Evolutionary conservation across 2,888 invertebrate genomes (phyloP).

Genomic region (Sicus ferrugineus): DNA sequence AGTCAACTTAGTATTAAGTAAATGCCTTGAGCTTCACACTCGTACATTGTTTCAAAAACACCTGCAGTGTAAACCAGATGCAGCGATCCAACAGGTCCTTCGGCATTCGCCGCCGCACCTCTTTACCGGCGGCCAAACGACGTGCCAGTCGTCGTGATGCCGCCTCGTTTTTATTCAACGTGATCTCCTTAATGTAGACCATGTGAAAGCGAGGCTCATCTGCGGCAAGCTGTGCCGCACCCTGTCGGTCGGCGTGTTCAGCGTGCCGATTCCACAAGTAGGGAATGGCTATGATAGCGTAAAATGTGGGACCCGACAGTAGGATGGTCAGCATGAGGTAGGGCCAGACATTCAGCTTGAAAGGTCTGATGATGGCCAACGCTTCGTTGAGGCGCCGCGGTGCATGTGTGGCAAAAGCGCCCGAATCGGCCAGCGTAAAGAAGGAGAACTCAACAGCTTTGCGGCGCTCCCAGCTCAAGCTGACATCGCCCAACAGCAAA

Average conservation of each 20-base stretch:
- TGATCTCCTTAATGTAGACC: slow-evolving; percentile 60
- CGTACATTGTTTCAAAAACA: slow-evolving; percentile 77
- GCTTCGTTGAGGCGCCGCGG: slow-evolving; percentile 78
- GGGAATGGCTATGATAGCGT: slow-evolving; percentile 73
- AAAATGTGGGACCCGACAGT: slow-evolving; percentile 75
- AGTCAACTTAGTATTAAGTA: not conserved
- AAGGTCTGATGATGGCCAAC: slow-evolving; percentile 76
- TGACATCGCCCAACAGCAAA: slow-evolving; percentile 78
- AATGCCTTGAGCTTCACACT: not conserved
- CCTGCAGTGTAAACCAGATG: slow-evolving; percentile 76
- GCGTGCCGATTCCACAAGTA: slow-evolving; percentile 48
- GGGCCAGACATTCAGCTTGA: slow-evolving; percentile 80
- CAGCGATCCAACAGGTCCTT: slow-evolving; percentile 69
- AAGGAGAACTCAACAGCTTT: slow-evolving; percentile 80
- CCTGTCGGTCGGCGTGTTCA: not conserved
- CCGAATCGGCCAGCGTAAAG: slow-evolving; percentile 78
- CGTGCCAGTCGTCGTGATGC: slow-evolving; percentile 39
- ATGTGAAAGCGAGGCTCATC: slow-evolving; percentile 48
- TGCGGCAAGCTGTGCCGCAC: not conserved
- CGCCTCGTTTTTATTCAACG: slow-evolving; percentile 44
- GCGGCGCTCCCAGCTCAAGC: slow-evolving; percentile 76
- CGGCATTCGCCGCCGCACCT: slow-evolving; percentile 47
- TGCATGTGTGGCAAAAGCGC: slow-evolving; percentile 79
- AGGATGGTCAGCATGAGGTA: slow-evolving; percentile 72
- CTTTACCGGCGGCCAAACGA: slow-evolving; percentile 11